Evolutionary conservation across 64 coral and sea anemone genomes (phyloP).

Genomic region (Montipora foliosa): DNA sequence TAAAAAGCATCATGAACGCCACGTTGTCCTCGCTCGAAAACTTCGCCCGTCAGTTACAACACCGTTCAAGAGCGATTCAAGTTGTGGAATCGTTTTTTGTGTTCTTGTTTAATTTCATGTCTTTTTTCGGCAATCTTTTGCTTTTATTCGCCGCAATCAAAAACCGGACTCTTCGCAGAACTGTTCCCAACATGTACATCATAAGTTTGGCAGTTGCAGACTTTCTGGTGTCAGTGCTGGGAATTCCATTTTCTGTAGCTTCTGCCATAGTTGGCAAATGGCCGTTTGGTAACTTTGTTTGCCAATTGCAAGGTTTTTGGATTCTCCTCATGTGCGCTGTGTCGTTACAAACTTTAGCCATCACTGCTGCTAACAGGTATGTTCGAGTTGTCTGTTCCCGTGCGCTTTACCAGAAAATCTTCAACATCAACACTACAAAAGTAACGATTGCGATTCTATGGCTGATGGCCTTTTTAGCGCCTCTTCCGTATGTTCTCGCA

Average conservation of each 20-base stretch:
- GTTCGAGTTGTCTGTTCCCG: constrained; percentile 45
- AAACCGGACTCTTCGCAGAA: constrained; percentile 40
- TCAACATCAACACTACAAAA: constrained; percentile 71
- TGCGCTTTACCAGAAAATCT: constrained; percentile 48
- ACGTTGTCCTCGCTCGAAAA: not conserved
- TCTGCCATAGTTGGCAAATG: constrained; percentile 27
- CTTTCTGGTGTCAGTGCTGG: constrained; percentile 55
- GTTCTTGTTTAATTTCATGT: constrained; percentile 25
- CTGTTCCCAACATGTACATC: constrained; percentile 63
- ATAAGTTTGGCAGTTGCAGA: constrained; percentile 50
- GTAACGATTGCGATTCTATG: constrained; percentile 63
- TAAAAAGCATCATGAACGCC: not conserved
- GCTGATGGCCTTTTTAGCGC: constrained; percentile 60
- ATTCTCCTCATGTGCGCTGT: constrained; percentile 35
- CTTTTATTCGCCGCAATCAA: constrained; percentile 3
- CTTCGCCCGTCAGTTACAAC: not conserved
- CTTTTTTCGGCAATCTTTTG: constrained; percentile 63
- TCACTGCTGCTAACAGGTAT: constrained; percentile 72
- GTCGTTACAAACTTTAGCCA: constrained; percentile 54
- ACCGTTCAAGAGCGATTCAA: not conserved
- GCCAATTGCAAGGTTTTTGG: constrained; percentile 67
- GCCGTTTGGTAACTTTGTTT: constrained; percentile 13
- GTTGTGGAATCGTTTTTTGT: constrained; percentile 56
- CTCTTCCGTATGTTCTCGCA: constrained; percentile 55
- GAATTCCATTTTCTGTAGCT: constrained; percentile 27